Base-by-base conservation (phyloP, 2,113 vertebrate genomes). In the Brienomyrus brachyistius region DNA sequence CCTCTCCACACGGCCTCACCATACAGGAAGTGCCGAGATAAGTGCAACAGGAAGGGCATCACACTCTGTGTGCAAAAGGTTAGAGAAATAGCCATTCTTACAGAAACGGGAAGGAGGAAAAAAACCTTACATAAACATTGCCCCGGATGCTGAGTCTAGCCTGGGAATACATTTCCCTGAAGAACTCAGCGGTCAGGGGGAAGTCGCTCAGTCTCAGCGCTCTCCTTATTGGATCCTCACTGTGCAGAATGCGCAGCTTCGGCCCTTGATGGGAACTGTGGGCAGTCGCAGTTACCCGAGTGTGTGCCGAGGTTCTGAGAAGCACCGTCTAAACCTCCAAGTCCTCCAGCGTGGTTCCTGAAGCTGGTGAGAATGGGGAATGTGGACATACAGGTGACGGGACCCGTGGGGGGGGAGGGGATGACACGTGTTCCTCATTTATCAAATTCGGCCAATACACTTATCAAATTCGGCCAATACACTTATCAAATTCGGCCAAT, bases 211-310 rank as follows among this genome's bases (percentile, higher is more conserved):
- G 96, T 96, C 95, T 96, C 94, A 94, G 94, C 97, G 97, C 97
- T 97, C 97, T 97, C 96, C 96, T 97, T 97, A 97, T 97, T 96
- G 96, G 96, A 96, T 97, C 97, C 97, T 97, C 96, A 97, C 97
- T 97, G 96, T 96, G 95, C 96, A 97, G 95, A 97, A 97, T 97
- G 96, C 96, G 96, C 96, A 97, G 95, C 96, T 96, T 96, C 97
- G 96, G 96, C 95, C 97, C 96, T 94, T 95, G 95, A 96, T 96
- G 97, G 95, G 96, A 97, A 77, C 96, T 96, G 95, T 94, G 95
- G 96, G 97, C 96, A 97, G 96, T 97, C 96, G 1, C 54, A 97
- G 96, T 97, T 96, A 97, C 95, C 97, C 94, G 10, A 70, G 2
- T 70, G 66, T 10, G 11, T 0, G 11, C 70, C 31, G 31, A 74